A percentile compares a stretch with the other conserved stretches of the same genome.
Evolutionary conservation across 2,797 vertebrate species (phyloP).

Genomic region (Protonibea diacanthus): DNA sequence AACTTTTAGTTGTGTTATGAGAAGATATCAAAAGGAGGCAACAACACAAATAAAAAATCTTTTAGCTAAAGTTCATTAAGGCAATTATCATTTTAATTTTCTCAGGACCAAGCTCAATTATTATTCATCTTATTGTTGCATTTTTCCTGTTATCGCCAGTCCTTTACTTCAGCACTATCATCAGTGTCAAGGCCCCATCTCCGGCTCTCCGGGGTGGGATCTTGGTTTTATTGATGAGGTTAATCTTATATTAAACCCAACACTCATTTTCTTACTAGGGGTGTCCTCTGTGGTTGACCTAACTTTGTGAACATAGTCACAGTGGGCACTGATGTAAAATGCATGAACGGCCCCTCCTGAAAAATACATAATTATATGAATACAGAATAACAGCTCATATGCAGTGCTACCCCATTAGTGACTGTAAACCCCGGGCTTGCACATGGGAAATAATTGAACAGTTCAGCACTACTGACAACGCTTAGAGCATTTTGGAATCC

Average conservation of each 20-base stretch:
- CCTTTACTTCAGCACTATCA: neutral
- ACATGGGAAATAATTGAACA: constrained; percentile 58
- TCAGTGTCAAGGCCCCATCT: neutral
- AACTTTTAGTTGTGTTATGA: neutral
- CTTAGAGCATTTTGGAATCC: constrained; percentile 57
- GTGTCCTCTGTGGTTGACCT: constrained; percentile 20
- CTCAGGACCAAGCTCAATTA: constrained; percentile 8
- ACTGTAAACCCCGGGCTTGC: constrained; percentile 42
- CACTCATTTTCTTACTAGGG: constrained; percentile 7
- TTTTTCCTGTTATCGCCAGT: neutral
- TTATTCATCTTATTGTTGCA: neutral
- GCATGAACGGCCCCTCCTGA: constrained; percentile 35
- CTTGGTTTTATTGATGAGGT: constrained; percentile 17
- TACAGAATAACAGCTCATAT: constrained; percentile 29
- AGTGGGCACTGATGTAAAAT: constrained; percentile 45
- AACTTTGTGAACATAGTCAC: constrained; percentile 19
- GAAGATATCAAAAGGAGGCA: neutral
- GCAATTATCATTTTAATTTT: constrained; percentile 20
- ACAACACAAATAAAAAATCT: constrained; percentile 9
- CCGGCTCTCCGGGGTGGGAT: neutral
- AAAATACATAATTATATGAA: constrained; percentile 42
- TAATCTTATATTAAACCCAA: constrained; percentile 24
- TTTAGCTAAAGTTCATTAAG: neutral
- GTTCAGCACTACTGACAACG: constrained; percentile 55
- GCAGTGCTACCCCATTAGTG: constrained; percentile 56